Percentiles rank a stretch among this genome's conserved stretches.
phyloP scores from a whole-genome alignment of 35 echinoderm and acorn worm genomes.

The Ptychodera flava region DNA sequence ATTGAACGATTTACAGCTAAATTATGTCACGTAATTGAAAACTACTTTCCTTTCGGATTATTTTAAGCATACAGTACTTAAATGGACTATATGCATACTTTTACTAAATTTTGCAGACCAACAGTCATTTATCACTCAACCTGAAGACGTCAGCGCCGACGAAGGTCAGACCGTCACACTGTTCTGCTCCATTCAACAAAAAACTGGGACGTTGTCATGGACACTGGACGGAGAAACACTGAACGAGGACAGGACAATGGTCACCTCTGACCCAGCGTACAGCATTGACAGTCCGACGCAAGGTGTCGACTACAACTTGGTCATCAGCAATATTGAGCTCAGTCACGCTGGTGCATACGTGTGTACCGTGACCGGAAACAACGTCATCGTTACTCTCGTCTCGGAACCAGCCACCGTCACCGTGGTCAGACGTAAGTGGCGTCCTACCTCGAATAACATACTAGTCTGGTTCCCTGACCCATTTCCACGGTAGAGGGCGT shows the following conservation, averaged over 20 bases:
- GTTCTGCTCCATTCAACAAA: conserved; percentile 49
- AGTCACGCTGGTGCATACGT: conserved; percentile 49
- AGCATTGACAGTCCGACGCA: conserved; percentile 48
- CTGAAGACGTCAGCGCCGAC: conserved; percentile 18
- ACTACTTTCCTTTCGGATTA: no score
- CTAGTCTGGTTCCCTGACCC: no score
- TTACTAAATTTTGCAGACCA: no score
- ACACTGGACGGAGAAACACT: conserved; percentile 40
- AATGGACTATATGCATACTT: no score
- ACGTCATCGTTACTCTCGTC: conserved; percentile 19
- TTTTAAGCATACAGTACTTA: no score
- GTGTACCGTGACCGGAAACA: conserved; percentile 37
- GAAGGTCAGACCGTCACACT: conserved; percentile 51
- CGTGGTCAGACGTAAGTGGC: no score
- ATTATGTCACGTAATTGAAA: no score
- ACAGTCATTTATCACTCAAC: conserved; percentile 52
- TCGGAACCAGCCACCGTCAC: conserved; percentile 62
- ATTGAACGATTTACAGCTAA: no score
- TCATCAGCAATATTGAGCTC: conserved; percentile 28
- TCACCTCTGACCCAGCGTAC: no score
- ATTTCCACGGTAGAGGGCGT: no score
- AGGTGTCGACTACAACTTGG: conserved; percentile 51
- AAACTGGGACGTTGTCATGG: conserved; percentile 61
- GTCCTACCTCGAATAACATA: conserved; percentile 27
- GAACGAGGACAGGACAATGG: no score